Percentiles rank a stretch among this genome's conserved stretches.
These are phyloP conservation scores for Psammodynastes pulverulentus DNA, from an alignment of 2,113 vertebrate species.

Conservation along the genomic window DNA sequence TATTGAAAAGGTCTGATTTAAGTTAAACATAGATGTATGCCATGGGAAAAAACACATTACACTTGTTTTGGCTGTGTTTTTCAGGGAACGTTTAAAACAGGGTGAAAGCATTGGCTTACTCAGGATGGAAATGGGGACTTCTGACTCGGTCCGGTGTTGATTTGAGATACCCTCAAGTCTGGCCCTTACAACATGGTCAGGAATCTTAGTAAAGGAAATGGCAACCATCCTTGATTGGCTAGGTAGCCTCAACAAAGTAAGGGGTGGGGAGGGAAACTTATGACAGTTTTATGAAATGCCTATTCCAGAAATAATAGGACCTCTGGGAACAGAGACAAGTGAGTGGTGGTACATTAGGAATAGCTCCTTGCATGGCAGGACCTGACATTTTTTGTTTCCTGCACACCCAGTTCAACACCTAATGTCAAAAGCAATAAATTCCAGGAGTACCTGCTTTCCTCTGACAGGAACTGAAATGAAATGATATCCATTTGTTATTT, in stretches of 20 bases:
- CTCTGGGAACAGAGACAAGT: background rate
- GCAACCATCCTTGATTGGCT: background rate
- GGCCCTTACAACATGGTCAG: background rate
- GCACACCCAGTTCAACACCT: background rate
- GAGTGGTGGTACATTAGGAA: background rate
- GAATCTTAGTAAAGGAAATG: background rate
- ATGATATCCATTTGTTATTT: background rate
- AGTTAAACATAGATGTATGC: background rate
- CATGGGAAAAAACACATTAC: background rate
- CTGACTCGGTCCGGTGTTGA: background rate
- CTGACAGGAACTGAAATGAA: background rate
- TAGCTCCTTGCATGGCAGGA: background rate
- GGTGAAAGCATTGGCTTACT: background rate
- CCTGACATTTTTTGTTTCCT: background rate
- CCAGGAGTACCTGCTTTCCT: no score
- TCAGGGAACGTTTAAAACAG: background rate
- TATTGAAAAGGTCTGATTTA: background rate
- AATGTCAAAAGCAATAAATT: background rate
- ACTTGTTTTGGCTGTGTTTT: background rate
- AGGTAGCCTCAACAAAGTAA: background rate
- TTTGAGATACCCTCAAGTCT: background rate
- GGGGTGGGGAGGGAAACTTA: background rate
- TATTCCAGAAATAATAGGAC: background rate
- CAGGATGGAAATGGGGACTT: background rate
- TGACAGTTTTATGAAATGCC: background rate